A percentile compares a stretch with the other conserved stretches of the same genome.
phyloP scores from a whole-genome alignment of 2,113 vertebrate species.

The Tetrax tetrax region DNA sequence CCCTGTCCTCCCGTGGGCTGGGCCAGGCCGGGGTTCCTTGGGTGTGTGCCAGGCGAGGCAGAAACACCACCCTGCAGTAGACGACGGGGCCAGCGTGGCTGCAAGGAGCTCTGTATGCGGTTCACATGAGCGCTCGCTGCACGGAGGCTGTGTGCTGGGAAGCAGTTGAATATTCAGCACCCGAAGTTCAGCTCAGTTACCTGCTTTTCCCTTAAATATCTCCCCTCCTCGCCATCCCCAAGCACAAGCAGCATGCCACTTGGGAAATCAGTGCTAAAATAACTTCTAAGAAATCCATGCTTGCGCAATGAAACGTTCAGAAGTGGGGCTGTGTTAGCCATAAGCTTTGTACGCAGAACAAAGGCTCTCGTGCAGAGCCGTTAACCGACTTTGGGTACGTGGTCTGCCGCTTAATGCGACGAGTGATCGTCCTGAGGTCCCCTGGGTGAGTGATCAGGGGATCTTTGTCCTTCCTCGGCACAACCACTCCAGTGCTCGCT shows the following conservation, averaged over 20 bases:
- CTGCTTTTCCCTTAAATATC: not conserved
- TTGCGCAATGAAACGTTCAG: not conserved
- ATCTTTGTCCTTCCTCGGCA: not conserved
- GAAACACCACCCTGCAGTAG: not conserved
- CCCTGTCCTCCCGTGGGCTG: not conserved
- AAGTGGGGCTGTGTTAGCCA: not conserved
- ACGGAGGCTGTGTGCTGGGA: not conserved
- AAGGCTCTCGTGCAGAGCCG: not conserved
- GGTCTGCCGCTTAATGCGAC: not conserved
- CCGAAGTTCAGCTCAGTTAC: slow-evolving; percentile 8
- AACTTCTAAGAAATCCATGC: not conserved
- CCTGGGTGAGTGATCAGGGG: not conserved
- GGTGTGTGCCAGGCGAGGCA: not conserved
- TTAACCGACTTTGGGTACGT: not conserved
- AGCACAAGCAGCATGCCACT: not conserved
- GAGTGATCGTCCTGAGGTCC: not conserved
- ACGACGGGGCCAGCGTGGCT: not conserved
- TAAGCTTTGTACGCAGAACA: slow-evolving; percentile 51
- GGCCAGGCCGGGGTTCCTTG: not conserved
- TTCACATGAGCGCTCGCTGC: not conserved
- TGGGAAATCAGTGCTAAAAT: not conserved
- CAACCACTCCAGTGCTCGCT: not conserved
- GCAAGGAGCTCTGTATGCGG: not conserved
- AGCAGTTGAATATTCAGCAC: not conserved
- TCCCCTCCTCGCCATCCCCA: not conserved